Conservation (phyloP, 2,797 vertebrate genomes). For the Diplodus puntazzo region DNA sequence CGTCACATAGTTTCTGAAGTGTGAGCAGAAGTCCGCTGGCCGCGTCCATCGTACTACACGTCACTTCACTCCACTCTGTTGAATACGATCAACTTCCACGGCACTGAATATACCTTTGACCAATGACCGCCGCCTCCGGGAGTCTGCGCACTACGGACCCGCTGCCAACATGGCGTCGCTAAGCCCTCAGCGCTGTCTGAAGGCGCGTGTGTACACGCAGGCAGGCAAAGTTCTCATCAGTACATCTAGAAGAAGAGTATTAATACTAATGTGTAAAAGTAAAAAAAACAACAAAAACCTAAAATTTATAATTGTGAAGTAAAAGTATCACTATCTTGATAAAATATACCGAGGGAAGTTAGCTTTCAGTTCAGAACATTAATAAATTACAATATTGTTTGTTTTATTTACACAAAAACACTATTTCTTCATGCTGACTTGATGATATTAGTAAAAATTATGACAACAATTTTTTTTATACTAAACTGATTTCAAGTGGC, state of each 20-base stretch:
- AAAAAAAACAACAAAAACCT: background rate
- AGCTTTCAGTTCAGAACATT: no score
- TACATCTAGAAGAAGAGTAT: no score
- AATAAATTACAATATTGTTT: no score
- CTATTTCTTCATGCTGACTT: no score
- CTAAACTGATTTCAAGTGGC: no score
- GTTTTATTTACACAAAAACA: no score
- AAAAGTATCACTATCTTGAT: no score
- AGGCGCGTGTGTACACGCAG: conserved; percentile 11
- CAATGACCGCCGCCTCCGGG: conserved; percentile 51
- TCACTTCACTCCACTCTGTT: conserved; percentile 60
- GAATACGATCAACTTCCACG: conserved; percentile 54
- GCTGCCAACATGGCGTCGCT: accelerated
- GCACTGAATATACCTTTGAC: conserved; percentile 29
- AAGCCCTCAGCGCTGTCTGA: conserved; percentile 23
- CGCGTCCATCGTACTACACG: conserved; percentile 66
- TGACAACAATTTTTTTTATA: no score
- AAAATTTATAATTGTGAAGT: no score
- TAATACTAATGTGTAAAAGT: background rate
- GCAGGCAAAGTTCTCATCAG: no score
- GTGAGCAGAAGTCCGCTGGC: conserved; percentile 20
- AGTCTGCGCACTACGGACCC: conserved; percentile 64
- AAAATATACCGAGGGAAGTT: no score
- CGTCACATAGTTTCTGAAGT: conserved; percentile 63
- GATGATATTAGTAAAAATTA: no score